phyloP scores from a whole-genome alignment of 2,113 vertebrate species.

The Rhipidura dahli region DNA sequence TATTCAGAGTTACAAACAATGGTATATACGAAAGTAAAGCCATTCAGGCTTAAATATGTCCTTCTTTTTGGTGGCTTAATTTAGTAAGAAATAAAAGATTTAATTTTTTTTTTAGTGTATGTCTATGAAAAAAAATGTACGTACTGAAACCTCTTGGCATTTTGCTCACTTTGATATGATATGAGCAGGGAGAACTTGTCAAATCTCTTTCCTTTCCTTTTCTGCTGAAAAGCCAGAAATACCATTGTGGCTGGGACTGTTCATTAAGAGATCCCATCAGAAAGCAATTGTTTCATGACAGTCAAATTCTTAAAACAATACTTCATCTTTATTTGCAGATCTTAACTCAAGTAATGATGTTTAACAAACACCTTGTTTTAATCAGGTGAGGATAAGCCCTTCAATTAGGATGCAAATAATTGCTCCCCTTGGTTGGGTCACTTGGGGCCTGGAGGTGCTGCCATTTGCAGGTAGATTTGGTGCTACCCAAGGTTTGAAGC shows the following conservation, averaged over 20 bases:
- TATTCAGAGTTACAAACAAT: neutral
- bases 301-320: constrained; percentile 60
- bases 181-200: constrained; percentile 4
- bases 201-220: constrained; percentile 2
- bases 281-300: constrained; percentile 31
- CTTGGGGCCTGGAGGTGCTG: constrained; percentile 25
- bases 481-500: neutral
- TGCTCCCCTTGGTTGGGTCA: neutral
- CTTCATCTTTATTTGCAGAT: constrained; percentile 67
- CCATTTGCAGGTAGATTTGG: neutral
- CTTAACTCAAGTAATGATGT: constrained; percentile 73
- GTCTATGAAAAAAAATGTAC: neutral
- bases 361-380: constrained; percentile 70
- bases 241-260: neutral
- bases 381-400: constrained; percentile 59
- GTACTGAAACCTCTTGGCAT: neutral
- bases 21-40: neutral
- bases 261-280: constrained; percentile 5
- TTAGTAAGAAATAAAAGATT: neutral
- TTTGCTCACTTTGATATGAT: neutral
- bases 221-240: neutral
- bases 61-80: neutral
- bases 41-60: neutral
- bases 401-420: constrained; percentile 62
- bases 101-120: neutral